Evolutionary conservation across 2,888 invertebrate species (phyloP), one percentile per base, ranked within the genome.

Genomic region (Epinotia nisella): DNA sequence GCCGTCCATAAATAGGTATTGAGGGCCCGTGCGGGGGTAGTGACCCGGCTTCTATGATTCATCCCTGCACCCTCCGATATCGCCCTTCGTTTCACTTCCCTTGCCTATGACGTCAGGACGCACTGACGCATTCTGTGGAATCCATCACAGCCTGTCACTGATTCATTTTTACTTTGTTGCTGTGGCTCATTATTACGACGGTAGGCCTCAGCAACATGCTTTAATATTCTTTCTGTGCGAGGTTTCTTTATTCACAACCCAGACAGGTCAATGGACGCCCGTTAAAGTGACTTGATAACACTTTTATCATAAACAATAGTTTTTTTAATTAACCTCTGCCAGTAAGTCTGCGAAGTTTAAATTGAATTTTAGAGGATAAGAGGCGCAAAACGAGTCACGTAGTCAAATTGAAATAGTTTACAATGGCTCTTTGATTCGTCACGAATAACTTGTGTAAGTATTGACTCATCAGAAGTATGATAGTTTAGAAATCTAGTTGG

Each of bases 31-130:
- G 74, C 71, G 86, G 83, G 89, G 90, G 88, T 88, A 87, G 83
- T 88, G 90, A 90, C 90, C 90, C 85, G 86, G 85, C 87, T 87
- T 88, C 89, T 87, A 90, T 93, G 93, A 93, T 91, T 93, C 92
- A 93, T 91, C 91, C 88, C 86, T 82, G 81, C 86, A 88, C 92
- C 92, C 92, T 90, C 85, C 73, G 82, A 85, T 84, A 83, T 87
- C 82, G 85, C 90, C 91, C 90, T 89, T 82, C 80, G 80, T 83
- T 85, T 85, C 81, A 82, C 80, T 86, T 87, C 89, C 90, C 87
- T 88, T 83, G 80, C 75, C 2, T 74, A 79, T 93, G 92, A 92
- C 92, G 92, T 92, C 92, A 93, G 81, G 80, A 78, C 86, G 88
- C 87, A 88, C 79, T 84, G 86, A 86, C 85, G 83, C 85, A 85